Evolutionary conservation across 2,113 vertebrate species (phyloP), one percentile per base, ranked within the genome.

Genomic region (Prolemur simus): DNA sequence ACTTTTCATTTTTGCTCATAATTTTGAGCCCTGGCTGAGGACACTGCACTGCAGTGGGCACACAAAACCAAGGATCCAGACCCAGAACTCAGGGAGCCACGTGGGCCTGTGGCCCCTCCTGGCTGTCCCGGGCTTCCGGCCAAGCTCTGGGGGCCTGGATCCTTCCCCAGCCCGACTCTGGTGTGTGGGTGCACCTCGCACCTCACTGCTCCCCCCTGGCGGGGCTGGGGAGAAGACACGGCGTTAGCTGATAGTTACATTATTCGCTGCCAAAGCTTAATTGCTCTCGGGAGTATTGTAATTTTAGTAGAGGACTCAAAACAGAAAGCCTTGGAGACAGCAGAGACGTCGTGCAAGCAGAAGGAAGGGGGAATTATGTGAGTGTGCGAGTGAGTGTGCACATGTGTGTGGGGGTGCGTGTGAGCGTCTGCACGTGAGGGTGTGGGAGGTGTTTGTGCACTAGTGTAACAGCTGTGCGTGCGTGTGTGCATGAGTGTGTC

Each of bases 211-310:
- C 14, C 64, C 1, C 4, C 52, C 64, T 25, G 6, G 11, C 0
- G 1, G 76, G 25, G 13, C 56, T 2, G 17, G 27, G 21, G 87
- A 68, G 64, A 73, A 85, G 81, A 86, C 23, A 21, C 0, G 23
- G 4, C 47, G 21, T 77, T 87, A 47, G 13, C 68, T 66, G 54
- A 39, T 84, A 87, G 77, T 91, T 89, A 88, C 82, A 68, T 86
- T 77, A 78, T 68, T 78, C 95, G 60, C 91, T 82, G 47, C 88
- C 47, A 78, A 82, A 74, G 91, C 60, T 47, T 78, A 82, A 89
- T 63, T 73, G 74, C 54, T 83, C 68, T 60, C 64, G 32, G 91
- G 74, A 94, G 93, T 68, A 42, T 95, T 96, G 89, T 73, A 39
- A 68, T 95, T 86, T 84, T 89, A 83, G 39, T 14, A 54, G 66